Conservation (phyloP, 2,888 invertebrate species). For the Graphium colonna region DNA sequence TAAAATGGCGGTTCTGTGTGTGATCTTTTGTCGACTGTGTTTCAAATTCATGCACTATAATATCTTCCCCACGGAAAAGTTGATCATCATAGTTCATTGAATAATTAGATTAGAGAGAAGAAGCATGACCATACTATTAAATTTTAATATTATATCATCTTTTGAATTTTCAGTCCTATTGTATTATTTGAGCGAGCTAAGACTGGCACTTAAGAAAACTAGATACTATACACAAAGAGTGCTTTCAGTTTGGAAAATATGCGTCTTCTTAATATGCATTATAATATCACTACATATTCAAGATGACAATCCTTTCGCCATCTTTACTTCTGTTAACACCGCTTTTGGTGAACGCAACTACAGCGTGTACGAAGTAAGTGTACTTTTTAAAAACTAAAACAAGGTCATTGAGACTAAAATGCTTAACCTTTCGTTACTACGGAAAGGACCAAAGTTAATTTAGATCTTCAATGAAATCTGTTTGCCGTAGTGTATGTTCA, state of each 20-base stretch:
- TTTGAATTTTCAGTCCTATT: slow-evolving; percentile 47
- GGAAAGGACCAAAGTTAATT: no score
- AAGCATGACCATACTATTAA: no score
- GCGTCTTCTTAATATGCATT: slow-evolving; percentile 84
- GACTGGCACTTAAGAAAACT: slow-evolving; percentile 80
- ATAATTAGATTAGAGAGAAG: no score
- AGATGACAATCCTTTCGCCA: slow-evolving; percentile 59
- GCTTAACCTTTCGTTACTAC: no score
- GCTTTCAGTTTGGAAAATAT: slow-evolving; percentile 87
- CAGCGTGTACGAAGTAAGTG: slow-evolving; percentile 72
- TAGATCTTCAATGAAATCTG: no score
- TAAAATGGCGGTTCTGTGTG: no score
- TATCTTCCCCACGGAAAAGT: no score
- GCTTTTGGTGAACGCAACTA: slow-evolving; percentile 78
- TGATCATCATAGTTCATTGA: no score
- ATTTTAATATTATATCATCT: no score
- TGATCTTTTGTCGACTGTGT: no score
- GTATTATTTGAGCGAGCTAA: slow-evolving; percentile 61
- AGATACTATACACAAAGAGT: slow-evolving; percentile 87
- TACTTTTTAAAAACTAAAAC: slow-evolving; percentile 1
- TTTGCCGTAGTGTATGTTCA: no score
- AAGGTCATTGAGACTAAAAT: background rate
- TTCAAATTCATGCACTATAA: no score
- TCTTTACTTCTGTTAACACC: slow-evolving; percentile 67
- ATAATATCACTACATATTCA: slow-evolving; percentile 77